Evolutionary conservation across 2,797 vertebrate genomes (phyloP).

Genomic region (Pseudomugil tenellus): DNA sequence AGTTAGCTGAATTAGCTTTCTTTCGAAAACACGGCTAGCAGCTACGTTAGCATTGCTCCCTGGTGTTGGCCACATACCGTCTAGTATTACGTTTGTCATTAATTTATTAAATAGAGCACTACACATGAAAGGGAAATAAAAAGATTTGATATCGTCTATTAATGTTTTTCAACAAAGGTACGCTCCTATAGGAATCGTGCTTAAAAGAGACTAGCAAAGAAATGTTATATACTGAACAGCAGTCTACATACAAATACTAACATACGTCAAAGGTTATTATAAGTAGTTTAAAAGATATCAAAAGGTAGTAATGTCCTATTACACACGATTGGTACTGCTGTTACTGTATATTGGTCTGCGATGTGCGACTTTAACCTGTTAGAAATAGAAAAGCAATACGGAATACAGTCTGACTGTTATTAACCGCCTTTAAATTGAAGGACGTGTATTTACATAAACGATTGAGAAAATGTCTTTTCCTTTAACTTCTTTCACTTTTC

Average conservation of each 20-base stretch:
- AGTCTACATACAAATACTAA: background rate
- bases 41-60: conserved; percentile 13
- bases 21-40: conserved; percentile 56
- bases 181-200: background rate
- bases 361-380: background rate
- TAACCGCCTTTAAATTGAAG: background rate
- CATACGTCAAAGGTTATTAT: background rate
- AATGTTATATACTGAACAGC: background rate
- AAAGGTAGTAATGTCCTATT: background rate
- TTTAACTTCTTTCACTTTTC: background rate
- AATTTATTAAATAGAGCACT: background rate
- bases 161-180: background rate
- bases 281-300: background rate
- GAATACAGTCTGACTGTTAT: background rate
- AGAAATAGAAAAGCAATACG: background rate
- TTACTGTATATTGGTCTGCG: background rate
- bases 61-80: conserved; percentile 7
- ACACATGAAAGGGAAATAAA: background rate
- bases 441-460: background rate
- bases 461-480: background rate
- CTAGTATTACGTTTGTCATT: background rate
- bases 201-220: conserved; percentile 1
- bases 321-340: background rate
- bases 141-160: background rate
- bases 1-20: conserved; percentile 65